Conservation (phyloP, 2,888 invertebrate genomes). For the Napeogenes sylphis region DNA sequence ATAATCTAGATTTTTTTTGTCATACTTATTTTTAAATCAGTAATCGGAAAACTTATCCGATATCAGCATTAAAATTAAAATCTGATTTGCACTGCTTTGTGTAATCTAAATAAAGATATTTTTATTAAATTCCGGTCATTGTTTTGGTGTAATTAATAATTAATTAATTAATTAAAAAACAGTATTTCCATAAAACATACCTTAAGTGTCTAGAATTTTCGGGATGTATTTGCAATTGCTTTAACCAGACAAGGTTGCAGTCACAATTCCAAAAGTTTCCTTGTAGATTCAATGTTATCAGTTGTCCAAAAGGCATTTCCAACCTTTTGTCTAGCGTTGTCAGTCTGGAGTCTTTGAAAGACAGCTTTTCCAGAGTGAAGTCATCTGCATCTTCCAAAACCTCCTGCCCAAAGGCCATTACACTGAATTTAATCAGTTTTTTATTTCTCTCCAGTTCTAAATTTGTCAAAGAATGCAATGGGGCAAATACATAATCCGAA, state of each 20-base stretch:
- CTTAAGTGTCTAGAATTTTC: conserved; percentile 64
- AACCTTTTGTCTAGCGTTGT: conserved; percentile 57
- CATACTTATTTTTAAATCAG: too few relatives aligned
- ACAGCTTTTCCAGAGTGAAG: conserved; percentile 64
- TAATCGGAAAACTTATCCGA: too few relatives aligned
- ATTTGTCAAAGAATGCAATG: conserved; percentile 68
- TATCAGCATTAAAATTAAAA: too few relatives aligned
- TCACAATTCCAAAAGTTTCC: conserved; percentile 82
- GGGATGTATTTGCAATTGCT: conserved; percentile 57
- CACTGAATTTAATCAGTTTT: conserved; percentile 69
- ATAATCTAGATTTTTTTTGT: too few relatives aligned
- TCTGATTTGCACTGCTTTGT: too few relatives aligned
- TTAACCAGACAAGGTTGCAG: conserved; percentile 77
- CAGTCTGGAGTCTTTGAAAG: conserved; percentile 66
- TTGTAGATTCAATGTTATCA: conserved; percentile 72
- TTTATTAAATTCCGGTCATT: background rate
- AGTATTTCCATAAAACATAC: conserved; percentile 43
- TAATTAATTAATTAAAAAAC: too few relatives aligned
- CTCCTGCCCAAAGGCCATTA: conserved; percentile 59
- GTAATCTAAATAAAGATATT: background rate
- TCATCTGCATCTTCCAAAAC: conserved; percentile 60
- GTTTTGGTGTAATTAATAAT: too few relatives aligned
- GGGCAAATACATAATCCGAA: conserved; percentile 74
- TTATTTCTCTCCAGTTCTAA: conserved; percentile 77
- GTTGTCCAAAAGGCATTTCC: conserved; percentile 63